A percentile compares a stretch with the other conserved stretches of the same genome.
These are phyloP conservation scores for Triplophysa tibetana DNA, from an alignment of 2,113 vertebrate species.

Conservation along the genomic window DNA sequence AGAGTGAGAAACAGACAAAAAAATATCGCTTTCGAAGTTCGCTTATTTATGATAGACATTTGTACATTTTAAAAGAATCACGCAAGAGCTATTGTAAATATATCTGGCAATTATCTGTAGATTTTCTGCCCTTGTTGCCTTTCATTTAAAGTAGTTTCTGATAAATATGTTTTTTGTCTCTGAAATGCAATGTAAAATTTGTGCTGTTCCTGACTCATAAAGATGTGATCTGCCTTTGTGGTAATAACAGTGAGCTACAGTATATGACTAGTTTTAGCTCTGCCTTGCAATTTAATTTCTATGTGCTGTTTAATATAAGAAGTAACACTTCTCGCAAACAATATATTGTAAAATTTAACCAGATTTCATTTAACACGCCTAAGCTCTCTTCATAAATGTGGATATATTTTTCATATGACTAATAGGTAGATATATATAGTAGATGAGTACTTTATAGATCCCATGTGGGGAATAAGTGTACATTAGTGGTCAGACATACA, in stretches of 20 bases:
- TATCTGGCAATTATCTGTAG: constrained; percentile 1
- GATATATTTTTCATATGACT: not conserved
- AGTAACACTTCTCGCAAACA: not conserved
- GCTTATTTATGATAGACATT: not conserved
- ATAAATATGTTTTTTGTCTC: not conserved
- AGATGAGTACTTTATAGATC: no score
- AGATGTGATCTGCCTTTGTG: not conserved
- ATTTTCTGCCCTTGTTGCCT: constrained; percentile 14
- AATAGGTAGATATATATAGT: not conserved
- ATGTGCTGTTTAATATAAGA: constrained; percentile 3
- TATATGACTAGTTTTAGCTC: constrained; percentile 15
- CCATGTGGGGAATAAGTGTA: no score
- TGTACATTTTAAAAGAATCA: constrained; percentile 21
- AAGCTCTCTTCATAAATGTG: not conserved
- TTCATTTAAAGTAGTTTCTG: not conserved
- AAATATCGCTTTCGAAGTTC: not conserved
- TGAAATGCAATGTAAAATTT: constrained; percentile 9
- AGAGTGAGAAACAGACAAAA: not conserved
- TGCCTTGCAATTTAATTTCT: not conserved
- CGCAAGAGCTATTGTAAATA: constrained; percentile 13
- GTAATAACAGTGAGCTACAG: not conserved
- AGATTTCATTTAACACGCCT: constrained; percentile 1
- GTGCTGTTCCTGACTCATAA: not conserved
- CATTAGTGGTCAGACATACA: no score
- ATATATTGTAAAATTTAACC: not conserved